Evolutionary conservation across 2,888 invertebrate genomes (phyloP).

Genomic region (Griposia aprilina): DNA sequence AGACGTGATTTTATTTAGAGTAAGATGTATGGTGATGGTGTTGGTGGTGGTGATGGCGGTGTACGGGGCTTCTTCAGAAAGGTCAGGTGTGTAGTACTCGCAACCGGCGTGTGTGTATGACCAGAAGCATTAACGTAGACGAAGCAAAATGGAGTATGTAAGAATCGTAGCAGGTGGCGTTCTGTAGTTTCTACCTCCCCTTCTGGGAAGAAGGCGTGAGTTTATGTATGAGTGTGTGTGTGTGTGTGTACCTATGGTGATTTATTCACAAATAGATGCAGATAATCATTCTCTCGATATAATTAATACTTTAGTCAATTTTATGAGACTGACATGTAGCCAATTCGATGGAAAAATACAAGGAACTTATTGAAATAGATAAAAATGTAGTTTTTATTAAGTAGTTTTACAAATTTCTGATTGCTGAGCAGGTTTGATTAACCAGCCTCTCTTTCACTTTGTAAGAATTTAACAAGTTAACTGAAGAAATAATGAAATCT

Average conservation of each 20-base stretch:
- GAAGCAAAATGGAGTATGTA: too few species aligned
- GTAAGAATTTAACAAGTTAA: neutral
- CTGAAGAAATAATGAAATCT: neutral
- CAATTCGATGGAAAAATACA: neutral
- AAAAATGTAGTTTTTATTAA: neutral
- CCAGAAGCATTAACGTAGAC: too few species aligned
- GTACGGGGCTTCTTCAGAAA: too few species aligned
- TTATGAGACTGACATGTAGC: neutral
- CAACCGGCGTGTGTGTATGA: too few species aligned
- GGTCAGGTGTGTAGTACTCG: too few species aligned
- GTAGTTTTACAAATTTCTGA: neutral
- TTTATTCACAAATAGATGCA: constrained; percentile 18
- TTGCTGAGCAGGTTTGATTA: neutral
- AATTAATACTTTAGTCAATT: neutral
- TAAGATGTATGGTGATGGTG: neutral
- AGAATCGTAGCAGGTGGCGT: too few species aligned
- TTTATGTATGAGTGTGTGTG: too few species aligned
- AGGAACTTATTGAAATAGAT: neutral
- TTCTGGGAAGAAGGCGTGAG: too few species aligned
- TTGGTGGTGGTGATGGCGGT: too few species aligned
- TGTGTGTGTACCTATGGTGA: too few species aligned
- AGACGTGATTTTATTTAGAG: constrained; percentile 4
- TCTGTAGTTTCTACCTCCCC: too few species aligned
- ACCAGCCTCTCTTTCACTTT: neutral
- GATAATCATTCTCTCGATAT: neutral